These are phyloP conservation scores for Pollicipes pollicipes DNA, from an alignment of 1,140 invertebrate species.

Conservation along the genomic window DNA sequence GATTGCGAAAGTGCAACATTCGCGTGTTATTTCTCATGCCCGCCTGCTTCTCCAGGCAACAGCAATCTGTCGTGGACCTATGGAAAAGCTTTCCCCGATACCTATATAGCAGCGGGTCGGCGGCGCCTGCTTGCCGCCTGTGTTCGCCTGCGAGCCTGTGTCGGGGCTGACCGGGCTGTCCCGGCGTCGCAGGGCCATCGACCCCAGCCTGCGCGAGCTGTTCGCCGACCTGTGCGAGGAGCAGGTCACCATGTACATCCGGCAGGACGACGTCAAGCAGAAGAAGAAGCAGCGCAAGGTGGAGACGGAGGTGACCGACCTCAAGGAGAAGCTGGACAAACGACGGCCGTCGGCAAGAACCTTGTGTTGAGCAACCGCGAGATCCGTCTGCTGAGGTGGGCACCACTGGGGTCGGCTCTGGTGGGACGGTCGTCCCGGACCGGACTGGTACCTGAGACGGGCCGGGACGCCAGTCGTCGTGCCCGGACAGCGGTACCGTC, in stretches of 20 bases:
- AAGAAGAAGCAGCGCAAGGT: slow-evolving; percentile 29
- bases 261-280: slow-evolving; percentile 61
- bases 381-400: slow-evolving; percentile 60
- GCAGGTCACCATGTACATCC: slow-evolving; percentile 68
- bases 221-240: slow-evolving; percentile 71
- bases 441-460: too few species aligned
- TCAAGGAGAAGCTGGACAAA: slow-evolving; percentile 62
- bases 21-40: too few species aligned
- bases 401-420: too few species aligned
- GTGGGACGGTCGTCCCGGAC: too few species aligned
- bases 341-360: slow-evolving; percentile 47
- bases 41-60: too few species aligned
- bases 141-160: background rate
- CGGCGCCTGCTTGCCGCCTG: too few species aligned
- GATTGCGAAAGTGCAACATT: too few species aligned
- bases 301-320: slow-evolving; percentile 66
- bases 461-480: too few species aligned
- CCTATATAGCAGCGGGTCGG: too few species aligned
- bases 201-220: slow-evolving; percentile 35
- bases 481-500: too few species aligned
- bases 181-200: slow-evolving; percentile 13
- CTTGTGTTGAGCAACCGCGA: slow-evolving; percentile 81
- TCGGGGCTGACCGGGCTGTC: slow-evolving; percentile 9
- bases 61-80: too few species aligned
- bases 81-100: too few species aligned